Conservation (phyloP, 2,888 invertebrate species). For the Drosophila conformis region DNA sequence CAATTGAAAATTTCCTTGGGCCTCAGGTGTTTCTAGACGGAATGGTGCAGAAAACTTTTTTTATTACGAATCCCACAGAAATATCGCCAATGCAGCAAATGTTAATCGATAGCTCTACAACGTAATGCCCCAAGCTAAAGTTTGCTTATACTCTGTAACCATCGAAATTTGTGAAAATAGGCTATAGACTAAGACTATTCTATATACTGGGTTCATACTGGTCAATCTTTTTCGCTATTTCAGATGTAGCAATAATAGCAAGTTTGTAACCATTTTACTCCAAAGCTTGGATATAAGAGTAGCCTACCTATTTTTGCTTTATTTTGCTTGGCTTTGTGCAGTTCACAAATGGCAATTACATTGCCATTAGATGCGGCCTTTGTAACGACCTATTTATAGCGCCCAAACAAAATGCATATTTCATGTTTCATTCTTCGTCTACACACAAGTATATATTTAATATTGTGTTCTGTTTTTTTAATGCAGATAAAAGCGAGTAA, state of each 20-base stretch:
- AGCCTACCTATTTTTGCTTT: neutral
- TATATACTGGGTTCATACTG: neutral
- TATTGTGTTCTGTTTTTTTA: neutral
- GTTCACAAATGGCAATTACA: constrained; percentile 73
- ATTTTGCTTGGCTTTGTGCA: constrained; percentile 28
- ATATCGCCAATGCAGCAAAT: constrained; percentile 58
- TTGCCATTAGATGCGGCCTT: constrained; percentile 63
- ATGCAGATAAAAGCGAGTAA: constrained; percentile 17
- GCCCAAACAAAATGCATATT: constrained; percentile 59
- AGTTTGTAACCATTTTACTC: neutral
- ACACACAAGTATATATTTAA: neutral
- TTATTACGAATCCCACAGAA: constrained; percentile 52
- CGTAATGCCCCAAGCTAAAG: constrained; percentile 38
- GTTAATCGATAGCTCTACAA: constrained; percentile 52
- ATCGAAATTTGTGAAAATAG: neutral
- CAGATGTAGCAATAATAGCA: neutral
- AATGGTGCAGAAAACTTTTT: constrained; percentile 37
- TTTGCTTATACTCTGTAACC: constrained; percentile 22
- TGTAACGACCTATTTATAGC: constrained; percentile 39
- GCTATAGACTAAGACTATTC: neutral
- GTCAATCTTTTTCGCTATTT: too few relatives aligned
- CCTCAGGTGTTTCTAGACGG: constrained; percentile 70
- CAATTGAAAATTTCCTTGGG: constrained; percentile 65
- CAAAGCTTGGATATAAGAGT: too few relatives aligned
- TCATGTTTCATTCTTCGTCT: constrained; percentile 51